Percentiles rank a stretch among this genome's conserved stretches.
Conservation (phyloP, 2,797 vertebrate genomes). For the Menidia menidia region DNA sequence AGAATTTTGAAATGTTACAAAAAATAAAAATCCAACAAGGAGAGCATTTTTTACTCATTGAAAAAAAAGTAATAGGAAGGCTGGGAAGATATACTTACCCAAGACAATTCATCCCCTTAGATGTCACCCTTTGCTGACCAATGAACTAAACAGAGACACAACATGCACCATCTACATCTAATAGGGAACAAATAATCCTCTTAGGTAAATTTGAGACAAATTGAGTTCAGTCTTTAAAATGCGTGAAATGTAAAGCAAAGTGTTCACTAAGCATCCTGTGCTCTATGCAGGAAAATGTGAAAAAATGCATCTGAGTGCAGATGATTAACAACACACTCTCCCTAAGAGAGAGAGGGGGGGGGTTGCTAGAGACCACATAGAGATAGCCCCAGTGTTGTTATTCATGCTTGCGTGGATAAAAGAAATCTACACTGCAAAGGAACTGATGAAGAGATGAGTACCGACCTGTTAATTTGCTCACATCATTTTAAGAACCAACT, state of each 20-base stretch:
- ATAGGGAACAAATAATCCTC: slow-evolving; percentile 22
- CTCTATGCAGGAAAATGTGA: slow-evolving; percentile 75
- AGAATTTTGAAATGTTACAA: too few species aligned
- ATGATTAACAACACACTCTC: slow-evolving; percentile 41
- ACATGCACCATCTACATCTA: slow-evolving; percentile 5
- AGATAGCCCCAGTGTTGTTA: slow-evolving; percentile 35
- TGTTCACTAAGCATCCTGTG: slow-evolving; percentile 37
- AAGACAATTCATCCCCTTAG: slow-evolving; percentile 86
- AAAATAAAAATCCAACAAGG: background rate
- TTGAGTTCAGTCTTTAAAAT: slow-evolving; percentile 65
- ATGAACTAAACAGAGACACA: slow-evolving; percentile 17
- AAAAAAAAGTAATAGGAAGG: background rate
- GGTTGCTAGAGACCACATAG: slow-evolving; percentile 21
- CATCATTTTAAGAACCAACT: background rate
- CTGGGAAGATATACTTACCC: slow-evolving; percentile 83
- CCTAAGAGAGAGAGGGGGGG: slow-evolving; percentile 28
- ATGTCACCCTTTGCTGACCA: slow-evolving; percentile 61
- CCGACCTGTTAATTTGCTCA: slow-evolving; percentile 19
- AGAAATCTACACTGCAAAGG: slow-evolving; percentile 28
- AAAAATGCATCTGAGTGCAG: slow-evolving; percentile 58
- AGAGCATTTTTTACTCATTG: background rate
- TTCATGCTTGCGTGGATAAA: slow-evolving; percentile 29
- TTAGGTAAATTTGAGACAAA: slow-evolving; percentile 25
- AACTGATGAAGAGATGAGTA: slow-evolving; percentile 50
- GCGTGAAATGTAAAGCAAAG: slow-evolving; percentile 63